Base-by-base conservation (phyloP, 2,888 invertebrate genomes). In the Harpalus rubripes region DNA sequence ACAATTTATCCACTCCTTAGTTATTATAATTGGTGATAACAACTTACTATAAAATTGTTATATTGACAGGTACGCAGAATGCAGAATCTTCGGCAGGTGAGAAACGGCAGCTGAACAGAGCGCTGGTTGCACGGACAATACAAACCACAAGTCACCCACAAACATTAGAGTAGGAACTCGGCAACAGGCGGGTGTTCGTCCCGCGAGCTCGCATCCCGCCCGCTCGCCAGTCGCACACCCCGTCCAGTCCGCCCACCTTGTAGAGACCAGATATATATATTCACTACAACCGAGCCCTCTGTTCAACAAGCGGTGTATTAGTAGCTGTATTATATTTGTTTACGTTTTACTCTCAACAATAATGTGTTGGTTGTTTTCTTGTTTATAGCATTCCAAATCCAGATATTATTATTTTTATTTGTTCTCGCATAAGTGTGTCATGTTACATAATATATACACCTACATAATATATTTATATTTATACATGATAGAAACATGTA, bases 391-490 rank as follows among this genome's bases (percentile, higher is more conserved):
- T 84, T 84, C 84, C 84, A 84, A 26, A 80, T 7, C 39, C 59
- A 58, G 78, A 78, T 56, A 78, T 26, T 78, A 82, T 82, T 82
- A 82, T 52, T 58, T 82, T 83, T 84, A 52, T n/a, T n/a, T 84
- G 84, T 84, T 84, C 56, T 84, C 84, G 84, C 82, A 84, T 84
- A 84, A 78, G 44, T 84, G 84, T 84, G 84, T 84, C 82, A 82
- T 82, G 59, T 61, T 80, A 80, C 56, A 80, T 80, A 80, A 78
- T 78, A 81, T 63, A 81, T 65, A 81, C 41, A 81, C 79, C 18
- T 59, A 56, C 81, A 84, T 84, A 22, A 22, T 22, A 84, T 78
- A 84, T 84, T 84, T 84, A 84, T 84, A 84, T 84, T 84, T 84
- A 84, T 84, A 84, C 84, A 78, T 63, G 78, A 6, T 82, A 80